Conservation (phyloP, 2,797 vertebrate genomes). For the Neoniphon sammara region DNA sequence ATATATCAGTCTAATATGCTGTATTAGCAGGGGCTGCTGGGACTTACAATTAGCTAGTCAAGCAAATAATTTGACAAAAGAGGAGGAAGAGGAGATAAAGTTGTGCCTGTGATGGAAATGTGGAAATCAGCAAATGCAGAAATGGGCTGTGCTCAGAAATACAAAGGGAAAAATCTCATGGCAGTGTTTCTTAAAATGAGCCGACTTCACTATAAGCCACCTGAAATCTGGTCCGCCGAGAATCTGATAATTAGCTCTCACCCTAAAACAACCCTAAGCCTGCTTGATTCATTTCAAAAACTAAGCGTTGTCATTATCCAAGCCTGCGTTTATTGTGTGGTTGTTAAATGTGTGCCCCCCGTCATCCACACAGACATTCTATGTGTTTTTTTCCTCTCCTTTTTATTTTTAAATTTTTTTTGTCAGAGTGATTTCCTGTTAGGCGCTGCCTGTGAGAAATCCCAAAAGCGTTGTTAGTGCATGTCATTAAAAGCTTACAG, state of each 20-base stretch:
- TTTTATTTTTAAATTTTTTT: no score
- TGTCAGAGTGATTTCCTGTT: conserved; percentile 35
- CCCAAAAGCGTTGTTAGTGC: conserved; percentile 44
- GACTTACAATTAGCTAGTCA: conserved; percentile 34
- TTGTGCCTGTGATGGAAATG: conserved; percentile 50
- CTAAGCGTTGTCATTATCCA: conserved; percentile 28
- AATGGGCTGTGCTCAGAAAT: conserved; percentile 47
- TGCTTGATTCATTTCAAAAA: conserved; percentile 45
- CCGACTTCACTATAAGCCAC: conserved; percentile 51
- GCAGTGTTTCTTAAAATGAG: conserved; percentile 38
- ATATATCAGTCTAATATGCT: conserved; percentile 34
- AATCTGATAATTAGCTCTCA: conserved; percentile 52
- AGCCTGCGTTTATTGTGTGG: conserved; percentile 26
- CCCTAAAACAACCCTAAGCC: conserved; percentile 50
- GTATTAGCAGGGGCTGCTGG: conserved; percentile 14
- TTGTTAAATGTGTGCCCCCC: conserved; percentile 24
- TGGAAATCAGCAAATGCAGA: conserved; percentile 58
- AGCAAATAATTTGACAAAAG: conserved; percentile 45
- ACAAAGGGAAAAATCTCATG: conserved; percentile 36
- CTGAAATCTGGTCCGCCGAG: conserved; percentile 49
- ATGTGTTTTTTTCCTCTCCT: no score
- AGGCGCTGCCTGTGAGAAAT: conserved; percentile 41
- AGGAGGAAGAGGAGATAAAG: conserved; percentile 17
- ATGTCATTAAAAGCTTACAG: conserved; percentile 61
- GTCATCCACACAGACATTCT: conserved; percentile 16